A percentile compares a stretch with the other conserved stretches of the same genome.
Evolutionary conservation across 2,113 vertebrate species (phyloP).

Genomic region (Plecotus auritus): DNA sequence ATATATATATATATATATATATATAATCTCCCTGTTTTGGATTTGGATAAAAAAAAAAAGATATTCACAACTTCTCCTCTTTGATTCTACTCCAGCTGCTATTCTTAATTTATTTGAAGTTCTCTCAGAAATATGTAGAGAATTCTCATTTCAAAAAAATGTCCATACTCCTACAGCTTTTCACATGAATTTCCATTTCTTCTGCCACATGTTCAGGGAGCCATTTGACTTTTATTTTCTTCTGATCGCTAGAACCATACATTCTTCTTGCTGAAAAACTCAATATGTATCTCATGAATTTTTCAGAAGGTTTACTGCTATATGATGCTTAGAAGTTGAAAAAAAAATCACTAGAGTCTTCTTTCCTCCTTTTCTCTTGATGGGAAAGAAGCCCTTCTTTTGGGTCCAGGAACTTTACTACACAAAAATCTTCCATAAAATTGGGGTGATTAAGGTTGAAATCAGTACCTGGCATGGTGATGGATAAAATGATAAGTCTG

Average conservation of each 20-base stretch:
- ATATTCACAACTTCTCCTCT: background rate
- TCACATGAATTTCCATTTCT: background rate
- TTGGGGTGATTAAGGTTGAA: background rate
- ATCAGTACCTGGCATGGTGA: background rate
- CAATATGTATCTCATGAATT: constrained; percentile 38
- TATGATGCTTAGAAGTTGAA: background rate
- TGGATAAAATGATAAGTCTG: background rate
- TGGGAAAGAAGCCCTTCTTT: background rate
- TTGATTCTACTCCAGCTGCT: background rate
- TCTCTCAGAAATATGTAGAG: constrained; percentile 11
- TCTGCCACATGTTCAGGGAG: background rate
- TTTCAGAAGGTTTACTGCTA: constrained; percentile 15
- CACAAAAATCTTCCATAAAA: background rate
- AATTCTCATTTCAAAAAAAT: constrained; percentile 11
- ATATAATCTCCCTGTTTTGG: background rate
- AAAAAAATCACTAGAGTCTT: background rate
- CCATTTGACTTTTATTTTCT: background rate
- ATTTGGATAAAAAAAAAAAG: background rate
- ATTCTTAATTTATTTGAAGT: constrained; percentile 21
- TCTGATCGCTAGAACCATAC: background rate
- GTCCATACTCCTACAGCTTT: background rate
- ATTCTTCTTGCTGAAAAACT: background rate
- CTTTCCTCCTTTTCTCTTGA: background rate
- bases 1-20: background rate
- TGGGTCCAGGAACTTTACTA: background rate